Evolutionary conservation across 2,113 vertebrate genomes (phyloP).

Genomic region (Mionectes macconnelli): DNA sequence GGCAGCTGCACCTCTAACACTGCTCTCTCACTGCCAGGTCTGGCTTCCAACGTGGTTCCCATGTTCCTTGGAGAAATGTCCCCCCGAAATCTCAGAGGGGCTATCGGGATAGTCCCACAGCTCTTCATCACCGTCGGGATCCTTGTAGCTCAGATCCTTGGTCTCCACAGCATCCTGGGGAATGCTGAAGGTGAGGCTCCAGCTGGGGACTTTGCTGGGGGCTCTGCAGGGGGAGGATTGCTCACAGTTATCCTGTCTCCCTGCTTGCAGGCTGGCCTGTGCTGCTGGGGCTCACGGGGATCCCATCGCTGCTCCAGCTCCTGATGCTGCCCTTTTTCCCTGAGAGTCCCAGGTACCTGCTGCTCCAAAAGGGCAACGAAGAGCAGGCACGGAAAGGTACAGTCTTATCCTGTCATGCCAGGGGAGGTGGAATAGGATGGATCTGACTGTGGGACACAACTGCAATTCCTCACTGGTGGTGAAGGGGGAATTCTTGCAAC

Average conservation of each 20-base stretch:
- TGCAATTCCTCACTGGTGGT: neutral
- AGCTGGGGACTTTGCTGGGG: neutral
- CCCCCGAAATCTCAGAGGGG: constrained; percentile 90
- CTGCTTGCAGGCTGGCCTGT: constrained; percentile 76
- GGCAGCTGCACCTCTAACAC: neutral
- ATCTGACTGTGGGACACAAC: neutral
- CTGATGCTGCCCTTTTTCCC: constrained; percentile 87
- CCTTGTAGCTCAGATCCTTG: constrained; percentile 87
- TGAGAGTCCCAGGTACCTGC: constrained; percentile 89
- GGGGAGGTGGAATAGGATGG: neutral
- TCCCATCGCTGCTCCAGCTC: constrained; percentile 84
- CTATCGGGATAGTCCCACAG: constrained; percentile 84
- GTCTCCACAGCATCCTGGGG: constrained; percentile 81
- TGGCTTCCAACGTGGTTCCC: constrained; percentile 93
- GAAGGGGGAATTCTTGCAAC: neutral
- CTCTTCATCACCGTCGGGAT: constrained; percentile 93
- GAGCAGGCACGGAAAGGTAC: constrained; percentile 77
- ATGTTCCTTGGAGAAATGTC: constrained; percentile 96
- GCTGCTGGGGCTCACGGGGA: constrained; percentile 84
- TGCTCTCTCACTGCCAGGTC: constrained; percentile 69
- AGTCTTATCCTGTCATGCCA: accelerated
- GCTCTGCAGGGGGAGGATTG: neutral
- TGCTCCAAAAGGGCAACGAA: constrained; percentile 83
- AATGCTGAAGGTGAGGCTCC: constrained; percentile 73
- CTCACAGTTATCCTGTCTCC: neutral